Base-by-base conservation (phyloP, 2,888 invertebrate species). In the Cataglyphis albicans region DNA sequence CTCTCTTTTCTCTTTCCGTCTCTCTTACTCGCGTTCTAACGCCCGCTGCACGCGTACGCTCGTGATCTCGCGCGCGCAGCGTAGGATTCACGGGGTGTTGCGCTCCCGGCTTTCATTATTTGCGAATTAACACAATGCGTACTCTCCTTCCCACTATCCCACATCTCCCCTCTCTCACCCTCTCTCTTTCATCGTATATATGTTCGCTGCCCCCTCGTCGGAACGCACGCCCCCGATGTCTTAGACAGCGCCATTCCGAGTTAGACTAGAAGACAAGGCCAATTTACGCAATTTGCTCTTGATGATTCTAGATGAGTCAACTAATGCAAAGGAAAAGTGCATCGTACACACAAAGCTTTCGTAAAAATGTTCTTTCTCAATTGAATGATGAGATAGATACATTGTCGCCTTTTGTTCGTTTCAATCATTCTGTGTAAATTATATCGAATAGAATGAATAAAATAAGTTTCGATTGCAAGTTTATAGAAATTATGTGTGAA, bases 91-190 rank as follows among this genome's bases (percentile, higher is more conserved):
- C 90, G 78, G 89, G 88, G 83, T 88, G 75, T 87, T 88, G 87
- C 84, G 84, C 85, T 88, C 86, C 83, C 81, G 81, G 86, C 87
- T 89, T 90, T 89, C 87, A 87, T 90, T 90, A 89, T 89, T 89
- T 86, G 83, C 87, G 82, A 87, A 86, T 89, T 87, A 87, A 82
- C 87, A 88, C 87, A 89, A 86, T 86, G 81, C 86, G 80, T 78
- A 78, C 85, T 52, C 70, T 48, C 61, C 44, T 44, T 25, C 44
- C 44, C 21, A 57, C 41, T 55, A 52, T 25, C 29, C 63, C 25
- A 25, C 25, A 3, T 74, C 25, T 55, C 29, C n/a, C n/a, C n/a
- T 41, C 63, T 25, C 57, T 38, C 29, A 63, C 9, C 48, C 55
- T 57, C 7, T 57, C 9, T 7, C 25, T 78, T 32, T 29, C 35